phyloP scores from a whole-genome alignment of 2,888 invertebrate genomes.

The Diplolepis rosae region DNA sequence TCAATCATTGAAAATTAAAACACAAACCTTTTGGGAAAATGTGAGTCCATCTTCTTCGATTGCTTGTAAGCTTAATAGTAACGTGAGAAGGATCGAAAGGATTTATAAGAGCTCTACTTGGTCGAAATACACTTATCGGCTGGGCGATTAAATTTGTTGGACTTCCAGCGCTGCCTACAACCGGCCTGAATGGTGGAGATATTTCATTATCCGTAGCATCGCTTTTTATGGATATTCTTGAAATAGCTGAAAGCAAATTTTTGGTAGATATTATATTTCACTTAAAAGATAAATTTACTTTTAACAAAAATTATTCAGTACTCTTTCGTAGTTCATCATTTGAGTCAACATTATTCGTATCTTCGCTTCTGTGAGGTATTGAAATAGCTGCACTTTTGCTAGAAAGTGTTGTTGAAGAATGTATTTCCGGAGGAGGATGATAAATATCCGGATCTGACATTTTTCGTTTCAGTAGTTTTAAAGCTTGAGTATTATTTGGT shows the following conservation, averaged over 20 bases:
- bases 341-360: constrained; percentile 54
- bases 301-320: constrained; percentile 42
- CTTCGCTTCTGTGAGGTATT: constrained; percentile 67
- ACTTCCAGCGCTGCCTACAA: constrained; percentile 78
- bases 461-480: constrained; percentile 81
- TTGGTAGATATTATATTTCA: background rate
- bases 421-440: constrained; percentile 79
- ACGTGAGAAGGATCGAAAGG: constrained; percentile 99
- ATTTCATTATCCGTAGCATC: constrained; percentile 74
- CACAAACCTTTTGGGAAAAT: constrained; percentile 92
- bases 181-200: constrained; percentile 76
- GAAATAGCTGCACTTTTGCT: constrained; percentile 71
- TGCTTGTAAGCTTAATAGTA: constrained; percentile 95
- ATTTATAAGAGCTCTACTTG: constrained; percentile 92
- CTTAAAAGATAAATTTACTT: background rate
- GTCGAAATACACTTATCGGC: constrained; percentile 74
- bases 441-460: constrained; percentile 93
- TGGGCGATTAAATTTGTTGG: constrained; percentile 71
- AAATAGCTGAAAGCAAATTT: constrained; percentile 47
- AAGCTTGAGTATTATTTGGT: constrained; percentile 77
- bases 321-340: constrained; percentile 60
- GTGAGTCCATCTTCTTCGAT: constrained; percentile 97
- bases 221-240: constrained; percentile 63
- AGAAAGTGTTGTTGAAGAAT: constrained; percentile 47
- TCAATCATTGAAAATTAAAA: background rate